Conservation (phyloP, 2,113 vertebrate genomes). For the Diglossa brunneiventris region DNA sequence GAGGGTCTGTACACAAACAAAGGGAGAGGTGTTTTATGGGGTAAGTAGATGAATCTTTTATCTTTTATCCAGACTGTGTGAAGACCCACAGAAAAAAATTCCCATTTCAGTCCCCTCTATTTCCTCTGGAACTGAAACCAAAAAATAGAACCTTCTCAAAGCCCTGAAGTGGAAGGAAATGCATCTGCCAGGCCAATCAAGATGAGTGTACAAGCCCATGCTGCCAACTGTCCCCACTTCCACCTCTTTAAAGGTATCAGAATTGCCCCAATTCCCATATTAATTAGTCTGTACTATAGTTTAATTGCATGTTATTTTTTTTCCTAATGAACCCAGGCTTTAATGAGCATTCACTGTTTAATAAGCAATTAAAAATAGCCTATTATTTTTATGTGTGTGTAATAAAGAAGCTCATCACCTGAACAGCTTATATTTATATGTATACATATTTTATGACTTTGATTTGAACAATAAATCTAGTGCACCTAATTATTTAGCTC, state of each 20-base stretch:
- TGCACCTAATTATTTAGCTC: not conserved
- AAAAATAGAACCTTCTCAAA: not conserved
- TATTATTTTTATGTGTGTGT: not conserved
- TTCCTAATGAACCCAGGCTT: not conserved
- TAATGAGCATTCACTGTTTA: constrained; percentile 31
- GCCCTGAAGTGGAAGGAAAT: not conserved
- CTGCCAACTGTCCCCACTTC: not conserved
- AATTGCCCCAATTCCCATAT: constrained; percentile 41
- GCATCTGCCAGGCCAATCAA: not conserved
- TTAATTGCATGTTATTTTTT: constrained; percentile 12
- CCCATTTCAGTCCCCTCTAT: not conserved
- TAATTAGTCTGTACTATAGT: constrained; percentile 30
- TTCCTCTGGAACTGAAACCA: not conserved
- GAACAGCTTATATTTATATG: not conserved
- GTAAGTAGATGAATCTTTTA: not conserved
- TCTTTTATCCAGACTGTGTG: not conserved
- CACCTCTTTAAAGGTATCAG: not conserved
- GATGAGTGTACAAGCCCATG: not conserved
- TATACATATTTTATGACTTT: not conserved
- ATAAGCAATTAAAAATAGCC: not conserved
- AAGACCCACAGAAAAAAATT: not conserved
- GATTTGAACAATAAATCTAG: not conserved
- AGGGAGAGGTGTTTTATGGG: not conserved
- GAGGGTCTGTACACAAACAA: not conserved
- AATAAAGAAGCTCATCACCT: not conserved